Evolutionary conservation across 1,140 invertebrate species (phyloP), one percentile per base, ranked within the genome.

Genomic region (Drosophila tsacasi): DNA sequence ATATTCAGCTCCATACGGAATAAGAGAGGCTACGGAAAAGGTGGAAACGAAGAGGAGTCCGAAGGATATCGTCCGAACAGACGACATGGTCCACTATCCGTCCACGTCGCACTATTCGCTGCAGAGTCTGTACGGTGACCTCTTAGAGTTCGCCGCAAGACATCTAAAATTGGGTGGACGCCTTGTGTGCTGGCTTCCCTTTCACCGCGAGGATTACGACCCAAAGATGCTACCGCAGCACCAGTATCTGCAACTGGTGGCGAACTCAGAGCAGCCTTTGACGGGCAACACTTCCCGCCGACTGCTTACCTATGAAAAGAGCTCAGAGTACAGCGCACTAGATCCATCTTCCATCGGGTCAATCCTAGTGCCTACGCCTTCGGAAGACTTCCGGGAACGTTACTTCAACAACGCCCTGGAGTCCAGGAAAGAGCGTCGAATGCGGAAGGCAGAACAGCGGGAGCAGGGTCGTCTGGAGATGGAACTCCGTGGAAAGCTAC

Each of bases 111-210:
- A 96, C 50, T 99, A 99, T 82, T 95, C 95, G 27, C 93, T 99
- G 61, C 94, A 95, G 4, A 95, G 97, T 74, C 96, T 99, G 40
- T 97, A 97, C 83, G 94, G 93, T 52, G 98, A 99, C 94, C 93
- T 99, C 23, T 93, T 99, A 15, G 94, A 95, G 73, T 98, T 99
- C 93, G 95, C 97, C 7, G 96, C 96, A 0, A 95, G 94, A 69
- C 96, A 97, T 94, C 94, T 99, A 42, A 95, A 94, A 79, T 64
- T 97, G 5, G 95, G 95, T 35, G 96, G 97, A 1, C 93, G 97
- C 80, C 93, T 99, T 17, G 97, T 99, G 0, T 98, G 96, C 94
- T 99, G 98, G 98, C 95, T 98, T 86, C 98, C 98, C 55, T 94
- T 98, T 58, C 96, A 96, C 69, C 95, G 96, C 71, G 95, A 95